These are phyloP conservation scores for Rhagoletis zephyria DNA, from an alignment of 1,140 invertebrate genomes.

Conservation along the genomic window DNA sequence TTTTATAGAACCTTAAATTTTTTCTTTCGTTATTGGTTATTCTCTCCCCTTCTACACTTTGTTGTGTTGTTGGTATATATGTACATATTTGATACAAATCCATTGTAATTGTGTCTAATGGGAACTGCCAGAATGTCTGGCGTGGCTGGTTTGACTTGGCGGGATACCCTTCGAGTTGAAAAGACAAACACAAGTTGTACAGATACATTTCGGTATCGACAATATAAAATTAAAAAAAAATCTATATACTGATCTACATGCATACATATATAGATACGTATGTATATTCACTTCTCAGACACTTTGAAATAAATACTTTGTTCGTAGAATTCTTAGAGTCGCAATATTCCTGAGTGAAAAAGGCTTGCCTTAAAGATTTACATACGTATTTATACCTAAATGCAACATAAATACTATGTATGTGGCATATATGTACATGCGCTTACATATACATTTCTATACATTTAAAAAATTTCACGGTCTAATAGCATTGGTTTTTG, in stretches of 20 bases:
- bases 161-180: neutral
- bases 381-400: neutral
- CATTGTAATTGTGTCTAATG: slow-evolving; percentile 41
- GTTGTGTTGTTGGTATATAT: neutral
- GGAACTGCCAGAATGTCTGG: slow-evolving; percentile 44
- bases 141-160: slow-evolving; percentile 40
- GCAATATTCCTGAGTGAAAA: neutral
- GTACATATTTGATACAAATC: slow-evolving; percentile 14
- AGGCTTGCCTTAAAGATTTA: neutral
- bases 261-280: neutral
- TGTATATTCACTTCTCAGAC: neutral
- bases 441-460: neutral
- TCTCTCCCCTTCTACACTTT: too few species aligned
- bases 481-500: neutral
- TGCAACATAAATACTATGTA: neutral
- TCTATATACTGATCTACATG: neutral
- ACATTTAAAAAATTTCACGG: slow-evolving; percentile 14
- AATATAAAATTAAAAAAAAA: neutral
- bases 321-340: neutral
- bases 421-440: neutral
- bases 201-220: too few species aligned
- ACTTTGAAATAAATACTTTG: neutral
- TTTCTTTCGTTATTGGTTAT: neutral
- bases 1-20: neutral
- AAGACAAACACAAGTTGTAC: neutral